Percentiles rank a stretch among this genome's conserved stretches.
phyloP scores from a whole-genome alignment of 1,140 invertebrate genomes.

The Cyrtorhinus lividipennis region DNA sequence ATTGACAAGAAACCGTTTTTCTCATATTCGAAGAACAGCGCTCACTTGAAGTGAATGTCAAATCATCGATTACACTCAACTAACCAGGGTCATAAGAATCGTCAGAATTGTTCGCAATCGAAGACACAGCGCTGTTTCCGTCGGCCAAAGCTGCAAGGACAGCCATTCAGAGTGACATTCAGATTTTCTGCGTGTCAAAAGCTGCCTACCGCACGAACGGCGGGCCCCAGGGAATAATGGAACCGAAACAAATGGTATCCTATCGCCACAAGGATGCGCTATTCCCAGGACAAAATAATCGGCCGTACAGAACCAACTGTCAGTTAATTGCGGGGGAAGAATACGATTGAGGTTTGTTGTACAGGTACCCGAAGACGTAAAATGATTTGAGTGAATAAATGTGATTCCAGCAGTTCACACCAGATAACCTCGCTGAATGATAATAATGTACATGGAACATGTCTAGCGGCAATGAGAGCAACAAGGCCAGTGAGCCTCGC shows the following conservation, averaged over 20 bases:
- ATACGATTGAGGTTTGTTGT: no score
- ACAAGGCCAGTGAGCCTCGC: no score
- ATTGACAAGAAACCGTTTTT: no score
- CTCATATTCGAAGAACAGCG: no score
- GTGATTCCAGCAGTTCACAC: no score
- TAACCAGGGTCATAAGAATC: background rate
- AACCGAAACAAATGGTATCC: background rate
- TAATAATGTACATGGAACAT: no score
- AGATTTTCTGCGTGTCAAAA: background rate
- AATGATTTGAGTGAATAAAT: no score
- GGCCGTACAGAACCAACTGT: no score
- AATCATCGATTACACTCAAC: background rate
- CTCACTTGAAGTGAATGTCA: background rate
- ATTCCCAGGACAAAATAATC: background rate
- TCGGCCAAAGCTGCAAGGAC: background rate
- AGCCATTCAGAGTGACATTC: background rate
- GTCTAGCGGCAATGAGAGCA: no score
- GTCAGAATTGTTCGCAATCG: background rate
- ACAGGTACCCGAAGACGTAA: no score
- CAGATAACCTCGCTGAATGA: no score
- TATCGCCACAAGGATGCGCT: background rate
- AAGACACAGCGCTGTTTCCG: background rate
- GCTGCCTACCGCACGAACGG: background rate
- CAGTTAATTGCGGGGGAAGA: no score
- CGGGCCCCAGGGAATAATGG: background rate